Percentiles rank a stretch among this genome's conserved stretches.
These are phyloP conservation scores for Pemphigus obesinymphae DNA, from an alignment of 1,140 invertebrate genomes.

Conservation along the genomic window DNA sequence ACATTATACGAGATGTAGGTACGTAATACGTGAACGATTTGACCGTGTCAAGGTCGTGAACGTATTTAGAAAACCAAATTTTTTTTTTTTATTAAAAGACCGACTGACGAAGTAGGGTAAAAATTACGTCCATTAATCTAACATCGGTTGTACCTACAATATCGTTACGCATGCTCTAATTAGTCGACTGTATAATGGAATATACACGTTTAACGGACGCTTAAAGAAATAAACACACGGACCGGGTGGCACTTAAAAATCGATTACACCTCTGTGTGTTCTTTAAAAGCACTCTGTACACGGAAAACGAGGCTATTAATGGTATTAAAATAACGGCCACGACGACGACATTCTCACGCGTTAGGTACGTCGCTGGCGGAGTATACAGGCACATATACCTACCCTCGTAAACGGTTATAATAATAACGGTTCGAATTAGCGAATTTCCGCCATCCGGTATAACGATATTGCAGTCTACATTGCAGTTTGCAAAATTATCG, in stretches of 20 bases:
- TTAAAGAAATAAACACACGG: background rate
- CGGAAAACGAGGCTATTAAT: background rate
- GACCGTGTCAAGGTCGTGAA: background rate
- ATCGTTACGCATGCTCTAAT: slow-evolving; percentile 9
- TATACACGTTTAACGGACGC: slow-evolving; percentile 10
- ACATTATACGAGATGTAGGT: too few species aligned
- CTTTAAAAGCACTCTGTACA: background rate
- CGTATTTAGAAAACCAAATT: background rate
- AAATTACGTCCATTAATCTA: background rate
- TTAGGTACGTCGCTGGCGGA: background rate
- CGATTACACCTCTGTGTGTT: slow-evolving; percentile 4
- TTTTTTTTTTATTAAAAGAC: too few species aligned
- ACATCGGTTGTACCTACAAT: slow-evolving; percentile 5
- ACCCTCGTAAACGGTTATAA: background rate
- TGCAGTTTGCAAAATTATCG: too few species aligned
- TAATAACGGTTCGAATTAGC: background rate
- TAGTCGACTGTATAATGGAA: background rate
- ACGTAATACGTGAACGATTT: background rate
- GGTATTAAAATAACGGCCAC: background rate
- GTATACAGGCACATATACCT: background rate
- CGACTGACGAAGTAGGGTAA: too few species aligned
- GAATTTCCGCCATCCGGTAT: too few species aligned
- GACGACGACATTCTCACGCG: background rate
- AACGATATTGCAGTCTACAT: too few species aligned
- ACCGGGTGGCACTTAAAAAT: slow-evolving; percentile 11